Evolutionary conservation across 37 sponge, comb jelly and placozoan genomes (phyloP).

Genomic region (Chondrilla cf. caribensis): DNA sequence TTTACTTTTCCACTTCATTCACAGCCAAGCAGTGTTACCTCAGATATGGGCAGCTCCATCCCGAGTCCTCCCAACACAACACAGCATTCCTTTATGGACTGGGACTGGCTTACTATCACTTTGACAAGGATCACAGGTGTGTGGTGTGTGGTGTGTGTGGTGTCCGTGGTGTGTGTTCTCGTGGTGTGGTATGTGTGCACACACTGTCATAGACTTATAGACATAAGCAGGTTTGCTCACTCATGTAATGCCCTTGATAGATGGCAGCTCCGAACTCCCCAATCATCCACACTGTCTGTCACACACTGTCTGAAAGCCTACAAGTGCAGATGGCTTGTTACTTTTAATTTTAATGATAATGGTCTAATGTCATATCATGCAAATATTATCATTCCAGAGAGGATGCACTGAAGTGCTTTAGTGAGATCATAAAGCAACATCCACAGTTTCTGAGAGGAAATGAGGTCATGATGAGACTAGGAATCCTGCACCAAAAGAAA

Average conservation of each 20-base stretch:
- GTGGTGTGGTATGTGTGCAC: too few relatives aligned
- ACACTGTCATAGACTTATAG: neutral
- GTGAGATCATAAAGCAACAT: constrained; percentile 37
- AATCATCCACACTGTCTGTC: too few relatives aligned
- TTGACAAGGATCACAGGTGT: constrained; percentile 65
- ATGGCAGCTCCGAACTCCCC: too few relatives aligned
- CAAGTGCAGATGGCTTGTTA: too few relatives aligned
- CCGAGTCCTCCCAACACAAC: neutral
- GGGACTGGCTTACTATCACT: constrained; percentile 81
- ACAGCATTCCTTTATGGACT: constrained; percentile 69
- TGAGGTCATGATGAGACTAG: constrained; percentile 65
- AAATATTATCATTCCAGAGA: constrained; percentile 42
- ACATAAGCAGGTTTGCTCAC: too few relatives aligned
- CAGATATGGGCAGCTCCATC: neutral
- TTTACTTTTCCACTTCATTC: too few relatives aligned
- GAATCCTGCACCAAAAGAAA: constrained; percentile 58
- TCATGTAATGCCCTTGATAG: too few relatives aligned
- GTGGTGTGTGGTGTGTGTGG: constrained; percentile 16
- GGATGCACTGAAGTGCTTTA: constrained; percentile 35
- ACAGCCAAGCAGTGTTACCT: constrained; percentile 62
- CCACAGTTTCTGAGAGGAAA: constrained; percentile 53
- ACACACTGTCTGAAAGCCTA: too few relatives aligned
- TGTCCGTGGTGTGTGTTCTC: too few relatives aligned
- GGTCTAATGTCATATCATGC: too few relatives aligned
- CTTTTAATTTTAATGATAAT: too few relatives aligned